phyloP scores from a whole-genome alignment of 2,888 invertebrate genomes.

The Drosophila cognata region DNA sequence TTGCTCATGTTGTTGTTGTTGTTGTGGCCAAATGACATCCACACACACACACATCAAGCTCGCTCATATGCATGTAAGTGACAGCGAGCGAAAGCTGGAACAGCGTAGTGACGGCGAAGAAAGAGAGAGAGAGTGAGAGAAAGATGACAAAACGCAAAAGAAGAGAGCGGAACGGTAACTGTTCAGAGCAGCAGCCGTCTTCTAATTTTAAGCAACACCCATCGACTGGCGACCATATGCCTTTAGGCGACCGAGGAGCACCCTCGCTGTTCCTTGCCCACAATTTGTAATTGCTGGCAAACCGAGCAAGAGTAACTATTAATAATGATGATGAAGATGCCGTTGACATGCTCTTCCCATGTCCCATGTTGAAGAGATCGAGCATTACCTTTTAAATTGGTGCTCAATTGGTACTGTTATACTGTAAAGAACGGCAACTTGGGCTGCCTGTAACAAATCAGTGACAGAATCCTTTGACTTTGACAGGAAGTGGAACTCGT shows the following conservation, averaged over 20 bases:
- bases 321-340: constrained; percentile 72
- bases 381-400: not conserved
- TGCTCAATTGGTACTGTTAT: not conserved
- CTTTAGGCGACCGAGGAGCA: constrained; percentile 21
- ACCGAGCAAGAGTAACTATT: constrained; percentile 46
- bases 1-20: constrained; percentile 8
- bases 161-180: not conserved
- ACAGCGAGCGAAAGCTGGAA: constrained; percentile 25
- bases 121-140: not conserved
- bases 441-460: not conserved
- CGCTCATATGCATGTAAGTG: constrained; percentile 13
- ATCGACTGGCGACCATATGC: constrained; percentile 44
- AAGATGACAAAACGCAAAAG: not conserved
- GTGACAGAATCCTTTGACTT: not conserved
- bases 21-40: constrained; percentile 16
- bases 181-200: constrained; percentile 23
- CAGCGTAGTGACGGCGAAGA: not conserved
- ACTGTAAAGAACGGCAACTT: not conserved
- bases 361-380: constrained; percentile 25
- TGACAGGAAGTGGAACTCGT: not conserved
- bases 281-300: constrained; percentile 30
- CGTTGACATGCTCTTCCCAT: constrained; percentile 41
- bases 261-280: constrained; percentile 21
- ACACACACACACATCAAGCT: constrained; percentile 7
- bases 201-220: constrained; percentile 65